A percentile compares a stretch with the other conserved stretches of the same genome.
phyloP scores from a whole-genome alignment of 2,888 invertebrate species.

The Apomyelois bistriatella region DNA sequence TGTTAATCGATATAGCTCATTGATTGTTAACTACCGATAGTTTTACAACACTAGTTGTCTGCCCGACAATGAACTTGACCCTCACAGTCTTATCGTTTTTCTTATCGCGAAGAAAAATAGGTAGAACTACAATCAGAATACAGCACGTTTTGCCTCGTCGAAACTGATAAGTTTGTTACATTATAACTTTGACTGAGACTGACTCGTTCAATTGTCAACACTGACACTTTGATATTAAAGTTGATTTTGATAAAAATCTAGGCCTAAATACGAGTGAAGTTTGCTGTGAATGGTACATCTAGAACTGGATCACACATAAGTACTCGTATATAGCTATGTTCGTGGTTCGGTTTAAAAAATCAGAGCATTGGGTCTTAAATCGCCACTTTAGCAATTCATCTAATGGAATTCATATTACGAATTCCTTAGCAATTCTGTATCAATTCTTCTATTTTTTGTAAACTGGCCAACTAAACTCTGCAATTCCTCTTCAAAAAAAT shows the following conservation, averaged over 20 bases:
- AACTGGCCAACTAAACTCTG: too few species aligned
- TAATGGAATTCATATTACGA: too few species aligned
- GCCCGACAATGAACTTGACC: background rate
- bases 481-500: too few species aligned
- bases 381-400: too few species aligned
- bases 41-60: background rate
- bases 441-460: too few species aligned
- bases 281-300: conserved; percentile 1
- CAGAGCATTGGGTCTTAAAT: too few species aligned
- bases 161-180: background rate
- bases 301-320: background rate
- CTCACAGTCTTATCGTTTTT: background rate
- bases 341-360: too few species aligned
- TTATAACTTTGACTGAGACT: background rate
- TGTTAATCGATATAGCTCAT: too few species aligned
- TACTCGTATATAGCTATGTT: too few species aligned
- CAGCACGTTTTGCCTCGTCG: background rate
- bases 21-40: too few species aligned
- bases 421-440: too few species aligned
- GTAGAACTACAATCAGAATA: background rate
- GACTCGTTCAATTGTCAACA: background rate
- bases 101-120: background rate
- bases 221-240: background rate
- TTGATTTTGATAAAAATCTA: background rate
- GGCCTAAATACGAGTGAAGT: background rate